Conservation (phyloP, 1,140 invertebrate species). For the Neoseiulus cucumeris region DNA sequence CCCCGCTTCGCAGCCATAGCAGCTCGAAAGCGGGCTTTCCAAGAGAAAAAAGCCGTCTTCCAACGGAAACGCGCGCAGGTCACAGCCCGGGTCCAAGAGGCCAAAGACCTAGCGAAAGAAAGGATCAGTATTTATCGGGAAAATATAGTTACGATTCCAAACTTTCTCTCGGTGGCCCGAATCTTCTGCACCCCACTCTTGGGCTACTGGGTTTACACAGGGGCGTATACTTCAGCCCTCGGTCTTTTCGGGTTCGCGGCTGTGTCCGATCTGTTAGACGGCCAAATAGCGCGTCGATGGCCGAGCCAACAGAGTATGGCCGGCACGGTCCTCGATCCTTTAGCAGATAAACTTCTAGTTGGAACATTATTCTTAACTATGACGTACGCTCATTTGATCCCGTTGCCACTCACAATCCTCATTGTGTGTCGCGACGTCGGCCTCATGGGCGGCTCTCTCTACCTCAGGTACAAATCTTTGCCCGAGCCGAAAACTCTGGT, state of each 20-base stretch:
- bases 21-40: not conserved
- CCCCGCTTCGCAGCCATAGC: not conserved
- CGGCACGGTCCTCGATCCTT: slow-evolving; percentile 85
- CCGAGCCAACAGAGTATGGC: slow-evolving; percentile 68
- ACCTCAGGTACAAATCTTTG: slow-evolving; percentile 70
- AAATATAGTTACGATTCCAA: slow-evolving; percentile 81
- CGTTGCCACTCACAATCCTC: slow-evolving; percentile 55
- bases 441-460: slow-evolving; percentile 59
- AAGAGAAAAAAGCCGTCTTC: not conserved
- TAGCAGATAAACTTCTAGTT: slow-evolving; percentile 89
- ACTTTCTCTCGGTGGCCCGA: slow-evolving; percentile 59
- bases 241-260: slow-evolving; percentile 52
- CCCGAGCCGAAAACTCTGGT: slow-evolving; percentile 68
- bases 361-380: slow-evolving; percentile 66
- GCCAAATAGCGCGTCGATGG: slow-evolving; percentile 83
- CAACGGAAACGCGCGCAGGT: not conserved
- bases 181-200: slow-evolving; percentile 65
- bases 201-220: slow-evolving; percentile 56
- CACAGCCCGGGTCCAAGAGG: not conserved
- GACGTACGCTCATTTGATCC: slow-evolving; percentile 62
- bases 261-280: slow-evolving; percentile 70
- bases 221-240: slow-evolving; percentile 48
- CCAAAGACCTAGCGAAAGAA: not conserved
- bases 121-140: slow-evolving; percentile 30
- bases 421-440: slow-evolving; percentile 62